A percentile compares a stretch with the other conserved stretches of the same genome.
phyloP scores from a whole-genome alignment of 2,113 vertebrate genomes.

The Terrapene triunguis region DNA sequence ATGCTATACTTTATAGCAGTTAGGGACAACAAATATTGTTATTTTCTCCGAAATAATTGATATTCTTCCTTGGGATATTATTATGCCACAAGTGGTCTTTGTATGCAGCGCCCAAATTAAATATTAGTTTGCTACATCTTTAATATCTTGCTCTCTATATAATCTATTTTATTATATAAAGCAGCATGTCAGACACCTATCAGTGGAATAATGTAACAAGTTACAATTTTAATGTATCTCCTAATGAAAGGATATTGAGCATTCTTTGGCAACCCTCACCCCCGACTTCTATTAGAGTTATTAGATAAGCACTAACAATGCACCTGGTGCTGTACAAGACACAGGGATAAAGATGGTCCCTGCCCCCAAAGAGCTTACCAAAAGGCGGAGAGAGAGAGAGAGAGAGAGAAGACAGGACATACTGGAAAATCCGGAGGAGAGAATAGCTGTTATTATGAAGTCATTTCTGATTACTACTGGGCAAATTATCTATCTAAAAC shows the following conservation, averaged over 20 bases:
- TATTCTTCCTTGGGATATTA: neutral
- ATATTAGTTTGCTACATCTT: neutral
- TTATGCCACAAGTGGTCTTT: neutral
- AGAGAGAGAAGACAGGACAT: neutral
- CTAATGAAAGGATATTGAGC: neutral
- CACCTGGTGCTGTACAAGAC: neutral
- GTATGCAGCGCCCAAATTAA: neutral
- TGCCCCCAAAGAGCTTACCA: neutral
- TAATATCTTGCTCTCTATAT: neutral
- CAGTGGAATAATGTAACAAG: neutral
- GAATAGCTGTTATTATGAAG: neutral
- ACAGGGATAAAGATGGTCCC: neutral
- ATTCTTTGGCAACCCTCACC: neutral
- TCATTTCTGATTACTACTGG: neutral
- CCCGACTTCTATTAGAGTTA: neutral
- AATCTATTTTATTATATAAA: neutral
- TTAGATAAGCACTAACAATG: neutral
- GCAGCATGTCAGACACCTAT: neutral
- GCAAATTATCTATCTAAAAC: slow-evolving; percentile 15
- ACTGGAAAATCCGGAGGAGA: neutral
- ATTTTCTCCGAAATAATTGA: neutral
- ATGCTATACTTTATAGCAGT: neutral
- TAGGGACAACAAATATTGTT: neutral
- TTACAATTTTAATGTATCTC: neutral
- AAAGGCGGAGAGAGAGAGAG: neutral